A percentile compares a stretch with the other conserved stretches of the same genome.
Conservation (phyloP, 2,797 vertebrate species). For the Coreius guichenoti region DNA sequence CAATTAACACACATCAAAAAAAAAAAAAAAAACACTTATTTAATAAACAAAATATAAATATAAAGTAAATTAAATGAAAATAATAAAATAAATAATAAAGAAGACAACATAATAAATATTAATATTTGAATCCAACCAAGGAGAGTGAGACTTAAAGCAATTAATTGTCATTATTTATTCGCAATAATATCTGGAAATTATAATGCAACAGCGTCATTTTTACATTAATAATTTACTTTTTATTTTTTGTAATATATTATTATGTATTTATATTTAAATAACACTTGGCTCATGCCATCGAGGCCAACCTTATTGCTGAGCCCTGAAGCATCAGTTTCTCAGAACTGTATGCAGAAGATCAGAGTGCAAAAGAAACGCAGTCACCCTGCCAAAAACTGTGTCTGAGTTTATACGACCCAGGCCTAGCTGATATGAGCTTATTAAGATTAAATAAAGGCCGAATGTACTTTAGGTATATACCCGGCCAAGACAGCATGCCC, state of each 20-base stretch:
- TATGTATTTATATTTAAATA: neutral
- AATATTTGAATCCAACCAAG: too few relatives aligned
- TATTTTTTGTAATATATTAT: too few relatives aligned
- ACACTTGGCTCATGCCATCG: neutral
- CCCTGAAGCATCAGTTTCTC: neutral
- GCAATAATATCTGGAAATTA: too few relatives aligned
- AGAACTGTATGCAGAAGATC: neutral
- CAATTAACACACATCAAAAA: neutral
- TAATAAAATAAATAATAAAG: too few relatives aligned
- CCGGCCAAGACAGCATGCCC: neutral
- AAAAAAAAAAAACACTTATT: too few relatives aligned
- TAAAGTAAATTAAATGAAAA: too few relatives aligned
- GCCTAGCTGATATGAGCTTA: slow-evolving; percentile 35
- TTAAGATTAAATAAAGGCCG: slow-evolving; percentile 49
- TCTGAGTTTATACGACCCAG: slow-evolving; percentile 34
- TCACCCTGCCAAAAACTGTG: slow-evolving; percentile 31
- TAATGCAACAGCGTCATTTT: too few relatives aligned
- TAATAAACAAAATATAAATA: neutral
- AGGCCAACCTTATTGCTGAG: neutral
- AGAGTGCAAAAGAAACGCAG: slow-evolving; percentile 17
- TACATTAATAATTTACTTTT: too few relatives aligned
- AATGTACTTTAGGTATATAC: slow-evolving; percentile 26
- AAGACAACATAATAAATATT: too few relatives aligned
- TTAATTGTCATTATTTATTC: too few relatives aligned
- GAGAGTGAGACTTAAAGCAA: too few relatives aligned